Conservation (phyloP, 2,113 vertebrate species). For the Maccullochella peelii region DNA sequence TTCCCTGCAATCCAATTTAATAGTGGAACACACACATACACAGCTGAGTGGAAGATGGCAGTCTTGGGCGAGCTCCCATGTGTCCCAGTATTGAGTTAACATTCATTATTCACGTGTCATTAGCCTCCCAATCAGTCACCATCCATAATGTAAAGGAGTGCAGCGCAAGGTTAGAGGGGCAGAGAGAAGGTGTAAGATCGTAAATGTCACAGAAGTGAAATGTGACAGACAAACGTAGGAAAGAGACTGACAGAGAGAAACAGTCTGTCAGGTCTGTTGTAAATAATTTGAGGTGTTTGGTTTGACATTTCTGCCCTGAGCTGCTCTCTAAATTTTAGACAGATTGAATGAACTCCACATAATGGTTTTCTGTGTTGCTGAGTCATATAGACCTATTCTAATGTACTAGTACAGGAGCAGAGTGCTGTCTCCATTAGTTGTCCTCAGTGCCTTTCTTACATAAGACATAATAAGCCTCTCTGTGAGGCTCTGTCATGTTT, state of each 20-base stretch:
- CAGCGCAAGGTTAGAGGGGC: not conserved
- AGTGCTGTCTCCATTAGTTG: slow-evolving; percentile 8
- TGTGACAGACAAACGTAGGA: not conserved
- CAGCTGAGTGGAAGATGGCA: slow-evolving; percentile 8
- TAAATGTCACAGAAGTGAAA: not conserved
- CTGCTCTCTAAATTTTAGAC: slow-evolving; percentile 11
- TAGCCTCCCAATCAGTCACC: slow-evolving; percentile 47
- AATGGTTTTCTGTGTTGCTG: slow-evolving; percentile 17
- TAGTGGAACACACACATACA: not conserved
- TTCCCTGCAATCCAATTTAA: not conserved
- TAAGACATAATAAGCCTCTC: not conserved
- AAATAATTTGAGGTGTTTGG: not conserved
- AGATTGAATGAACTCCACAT: slow-evolving; percentile 2
- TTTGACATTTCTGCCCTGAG: not conserved
- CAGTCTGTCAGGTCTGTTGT: not conserved
- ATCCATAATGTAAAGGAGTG: slow-evolving; percentile 46
- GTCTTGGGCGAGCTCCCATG: slow-evolving; percentile 31
- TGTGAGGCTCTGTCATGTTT: not conserved
- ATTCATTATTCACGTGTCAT: slow-evolving; percentile 64
- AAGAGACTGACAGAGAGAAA: not conserved
- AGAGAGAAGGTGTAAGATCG: not conserved
- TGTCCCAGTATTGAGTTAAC: slow-evolving; percentile 54
- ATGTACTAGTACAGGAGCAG: slow-evolving; percentile 9
- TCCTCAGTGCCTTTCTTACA: not conserved
- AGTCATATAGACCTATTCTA: slow-evolving; percentile 22